Evolutionary conservation across 2,888 invertebrate species (phyloP).

Genomic region (Coenonympha arcania): DNA sequence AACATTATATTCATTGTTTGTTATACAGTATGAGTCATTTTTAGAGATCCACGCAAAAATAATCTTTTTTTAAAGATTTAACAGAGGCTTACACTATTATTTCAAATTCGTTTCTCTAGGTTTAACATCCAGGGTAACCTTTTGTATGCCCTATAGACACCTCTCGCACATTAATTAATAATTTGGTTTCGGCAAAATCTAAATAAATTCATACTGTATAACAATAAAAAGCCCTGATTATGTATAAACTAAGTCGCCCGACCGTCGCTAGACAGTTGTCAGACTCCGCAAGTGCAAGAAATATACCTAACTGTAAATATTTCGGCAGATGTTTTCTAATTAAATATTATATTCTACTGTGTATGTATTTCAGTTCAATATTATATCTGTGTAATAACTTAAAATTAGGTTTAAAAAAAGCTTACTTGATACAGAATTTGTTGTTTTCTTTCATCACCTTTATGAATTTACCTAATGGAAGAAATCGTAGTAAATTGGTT

Average conservation of each 20-base stretch:
- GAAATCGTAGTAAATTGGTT: no score
- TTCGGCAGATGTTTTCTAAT: constrained; percentile 42
- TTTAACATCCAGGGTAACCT: no score
- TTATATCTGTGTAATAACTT: constrained; percentile 56
- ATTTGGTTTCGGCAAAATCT: no score
- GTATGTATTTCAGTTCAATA: constrained; percentile 55
- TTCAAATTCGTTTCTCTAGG: background rate
- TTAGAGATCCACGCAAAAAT: no score
- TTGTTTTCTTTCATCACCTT: constrained; percentile 43
- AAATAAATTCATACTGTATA: background rate
- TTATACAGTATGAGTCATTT: background rate
- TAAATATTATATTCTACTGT: constrained; percentile 42
- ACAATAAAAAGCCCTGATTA: background rate
- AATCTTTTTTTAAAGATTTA: no score
- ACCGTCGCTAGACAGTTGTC: constrained; percentile 6
- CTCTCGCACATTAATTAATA: no score
- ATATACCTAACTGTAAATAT: constrained; percentile 46
- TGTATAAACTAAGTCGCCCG: constrained; percentile 5
- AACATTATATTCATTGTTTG: background rate
- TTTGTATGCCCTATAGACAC: no score
- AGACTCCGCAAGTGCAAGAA: constrained; percentile 9
- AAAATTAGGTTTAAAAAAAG: constrained; percentile 65
- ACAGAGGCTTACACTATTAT: no score
- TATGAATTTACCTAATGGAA: background rate
- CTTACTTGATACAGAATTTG: constrained; percentile 59